Evolutionary conservation across 2,888 invertebrate genomes (phyloP), one percentile per base, ranked within the genome.

Genomic region (Ametastegia equiseti): DNA sequence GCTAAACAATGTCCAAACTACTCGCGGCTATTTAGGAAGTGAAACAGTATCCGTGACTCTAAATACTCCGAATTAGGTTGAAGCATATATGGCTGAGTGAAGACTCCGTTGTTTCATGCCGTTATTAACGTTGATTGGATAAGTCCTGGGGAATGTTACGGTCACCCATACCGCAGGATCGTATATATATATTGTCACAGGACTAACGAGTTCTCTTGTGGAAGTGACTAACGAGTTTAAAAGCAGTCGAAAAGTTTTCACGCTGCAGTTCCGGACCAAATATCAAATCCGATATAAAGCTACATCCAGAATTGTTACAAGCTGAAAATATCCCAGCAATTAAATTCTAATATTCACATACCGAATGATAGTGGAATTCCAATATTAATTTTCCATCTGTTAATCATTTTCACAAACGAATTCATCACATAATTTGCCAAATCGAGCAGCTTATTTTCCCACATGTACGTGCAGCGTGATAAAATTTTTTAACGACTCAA

Each of bases 221-320:
- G 75, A 54, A 54, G 50, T 75, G 50, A 54, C 45, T 75, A 75
- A 54, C 54, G 75, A 75, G 47, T 71, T 71, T 11, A 45, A 47
- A 47, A 36, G 13, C 19, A 54, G 75, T 75, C 36, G 50, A 13
- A 50, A 73, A 73, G 4, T 54, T 75, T 19, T 19, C 50, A 33
- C 11, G 19, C 75, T 54, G 71, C 15, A 45, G 30, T 45, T 71
- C n/a, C 47, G 47, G 19, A 47, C 47, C 36, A 27, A 47, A n/a
- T 30, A 47, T 71, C 27, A 15, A 47, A 30, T 71, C 13, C 23
- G 47, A 36, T 39, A 67, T 67, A 19, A 67, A n/a, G 19, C 65
- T 36, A 19, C 11, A 39, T 11, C 33, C 60, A 19, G 19, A 19
- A 54, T 54, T 54, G 54, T 23, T 54, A 23, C 11, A 23, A 54